Conservation (phyloP, 2,888 invertebrate species). For the Odontocerum albicorne region DNA sequence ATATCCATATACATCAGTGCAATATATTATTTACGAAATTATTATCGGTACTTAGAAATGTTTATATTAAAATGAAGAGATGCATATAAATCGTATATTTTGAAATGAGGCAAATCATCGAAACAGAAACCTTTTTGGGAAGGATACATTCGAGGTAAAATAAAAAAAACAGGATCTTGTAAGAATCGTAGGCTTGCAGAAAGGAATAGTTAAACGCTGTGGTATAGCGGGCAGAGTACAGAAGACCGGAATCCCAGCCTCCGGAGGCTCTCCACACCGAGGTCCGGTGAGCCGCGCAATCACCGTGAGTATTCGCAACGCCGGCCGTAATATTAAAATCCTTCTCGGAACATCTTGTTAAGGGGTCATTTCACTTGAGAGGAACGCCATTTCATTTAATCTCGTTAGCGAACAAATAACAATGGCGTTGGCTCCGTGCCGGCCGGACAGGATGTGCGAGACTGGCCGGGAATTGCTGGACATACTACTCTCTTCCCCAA, state of each 20-base stretch:
- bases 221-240: background rate
- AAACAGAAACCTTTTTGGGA: too few species aligned
- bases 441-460: slow-evolving; percentile 26
- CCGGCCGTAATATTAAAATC: slow-evolving; percentile 23
- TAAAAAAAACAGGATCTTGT: too few species aligned
- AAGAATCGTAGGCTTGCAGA: too few species aligned
- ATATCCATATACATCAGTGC: too few species aligned
- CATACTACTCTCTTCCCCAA: slow-evolving; percentile 2
- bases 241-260: background rate
- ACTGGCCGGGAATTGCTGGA: slow-evolving; percentile 20
- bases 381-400: slow-evolving; percentile 35
- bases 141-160: too few species aligned
- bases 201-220: too few species aligned
- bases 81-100: too few species aligned
- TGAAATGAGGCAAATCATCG: too few species aligned
- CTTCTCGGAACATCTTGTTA: slow-evolving; percentile 36
- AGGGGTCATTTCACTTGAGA: slow-evolving; percentile 36
- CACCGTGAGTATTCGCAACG: background rate
- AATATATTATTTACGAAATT: too few species aligned
- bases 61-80: too few species aligned
- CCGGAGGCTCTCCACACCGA: slow-evolving; percentile 4
- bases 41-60: too few species aligned
- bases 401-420: slow-evolving; percentile 34
- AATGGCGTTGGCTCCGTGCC: slow-evolving; percentile 8
- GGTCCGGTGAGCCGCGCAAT: background rate